Evolutionary conservation across 35 echinoderm and acorn worm genomes (phyloP).

Genomic region (Apostichopus japonicus): DNA sequence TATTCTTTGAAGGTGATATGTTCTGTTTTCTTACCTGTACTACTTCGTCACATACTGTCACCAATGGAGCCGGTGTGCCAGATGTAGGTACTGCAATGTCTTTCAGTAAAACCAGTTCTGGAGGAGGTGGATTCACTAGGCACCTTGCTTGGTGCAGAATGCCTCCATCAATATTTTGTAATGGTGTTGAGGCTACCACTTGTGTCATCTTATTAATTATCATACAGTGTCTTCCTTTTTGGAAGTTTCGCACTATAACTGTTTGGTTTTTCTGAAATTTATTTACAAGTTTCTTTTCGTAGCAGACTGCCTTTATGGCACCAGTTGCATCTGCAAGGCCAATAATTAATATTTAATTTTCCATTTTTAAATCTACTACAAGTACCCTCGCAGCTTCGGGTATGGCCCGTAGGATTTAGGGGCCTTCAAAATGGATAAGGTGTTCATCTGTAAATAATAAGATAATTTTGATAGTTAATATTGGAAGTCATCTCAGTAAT

Average conservation of each 20-base stretch:
- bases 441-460: too few relatives aligned
- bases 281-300: too few relatives aligned
- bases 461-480: too few relatives aligned
- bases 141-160: not conserved
- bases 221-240: not conserved
- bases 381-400: not conserved
- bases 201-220: not conserved
- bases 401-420: not conserved
- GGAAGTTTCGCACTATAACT: not conserved
- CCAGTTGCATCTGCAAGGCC: too few relatives aligned
- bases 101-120: not conserved
- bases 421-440: not conserved
- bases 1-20: not conserved
- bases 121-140: not conserved
- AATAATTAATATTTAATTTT: too few relatives aligned
- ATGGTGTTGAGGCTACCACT: not conserved
- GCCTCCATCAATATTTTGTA: not conserved
- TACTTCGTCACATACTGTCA: not conserved
- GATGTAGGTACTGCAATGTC: not conserved
- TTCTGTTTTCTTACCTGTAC: not conserved
- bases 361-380: not conserved
- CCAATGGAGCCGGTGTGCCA: conserved; percentile 1
- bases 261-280: not conserved
- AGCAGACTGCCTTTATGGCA: too few relatives aligned
- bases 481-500: too few relatives aligned